Evolutionary conservation across 2,113 vertebrate species (phyloP), one percentile per base, ranked within the genome.

Genomic region (Myiopsitta monachus): DNA sequence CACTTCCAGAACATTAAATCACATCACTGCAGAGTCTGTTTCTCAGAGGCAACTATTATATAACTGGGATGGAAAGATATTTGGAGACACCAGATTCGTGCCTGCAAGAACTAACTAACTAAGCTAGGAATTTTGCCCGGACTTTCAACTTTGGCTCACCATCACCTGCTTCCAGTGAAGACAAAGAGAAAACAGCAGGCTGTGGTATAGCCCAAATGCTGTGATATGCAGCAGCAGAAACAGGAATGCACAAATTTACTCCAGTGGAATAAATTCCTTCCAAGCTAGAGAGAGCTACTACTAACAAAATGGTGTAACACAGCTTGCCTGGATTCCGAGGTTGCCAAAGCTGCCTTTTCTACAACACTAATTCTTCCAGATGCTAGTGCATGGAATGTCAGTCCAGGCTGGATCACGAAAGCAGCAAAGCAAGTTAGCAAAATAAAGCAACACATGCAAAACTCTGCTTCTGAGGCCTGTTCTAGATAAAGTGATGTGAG

Each of bases 41-140:
- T 90, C 95, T 77, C 86, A 59, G 26, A 86, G 68, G 61, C 86
- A 74, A 67, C 73, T 72, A 28, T 93, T 95, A 83, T 3, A 75
- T 88, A 93, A 96, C 33, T 30, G 64, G 51, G 64, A 94, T 5
- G 23, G 83, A 86, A 72, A 93, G 90, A 51, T n/a, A 76, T 27
- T 36, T 64, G 76, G 85, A 91, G 83, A 41, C 7, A 5, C 64
- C 82, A 92, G 64, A 94, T 85, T 73, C 18, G 15, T 73, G 67
- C n/a, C 78, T 77, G 70, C 19, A 73, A 75, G 66, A 31, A n/a
- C 57, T 59, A 75, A n/a, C 57, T 59, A 75, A 66, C 66, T 46
- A 41, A 54, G 61, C 54, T 30, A 88, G 94, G 82, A 95, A 83
- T 79, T 55, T n/a, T 97, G 92, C 88, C 95, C 82, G 95, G 94